These are phyloP conservation scores for Allophyes oxyacanthae DNA, from an alignment of 2,888 invertebrate species.

Conservation along the genomic window DNA sequence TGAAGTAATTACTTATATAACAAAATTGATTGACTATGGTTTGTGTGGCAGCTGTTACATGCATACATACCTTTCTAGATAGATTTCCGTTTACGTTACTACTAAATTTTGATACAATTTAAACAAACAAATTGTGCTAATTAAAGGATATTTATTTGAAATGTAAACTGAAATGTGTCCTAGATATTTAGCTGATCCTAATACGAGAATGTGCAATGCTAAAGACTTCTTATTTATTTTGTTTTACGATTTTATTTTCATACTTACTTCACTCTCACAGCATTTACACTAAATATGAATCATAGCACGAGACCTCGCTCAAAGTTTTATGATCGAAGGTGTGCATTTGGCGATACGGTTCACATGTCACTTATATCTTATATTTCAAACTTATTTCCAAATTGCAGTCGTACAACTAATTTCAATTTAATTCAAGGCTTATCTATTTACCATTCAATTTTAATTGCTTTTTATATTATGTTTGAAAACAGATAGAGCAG, in stretches of 20 bases:
- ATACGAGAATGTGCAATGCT: constrained; percentile 89
- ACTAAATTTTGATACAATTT: constrained; percentile 3
- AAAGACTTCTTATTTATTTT: constrained; percentile 82
- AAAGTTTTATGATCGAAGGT: constrained; percentile 67
- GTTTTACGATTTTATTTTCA: constrained; percentile 83
- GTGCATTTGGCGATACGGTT: constrained; percentile 72
- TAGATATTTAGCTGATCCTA: constrained; percentile 83
- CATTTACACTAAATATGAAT: constrained; percentile 69
- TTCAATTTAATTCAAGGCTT: no score
- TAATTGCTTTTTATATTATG: no score
- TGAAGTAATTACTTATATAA: constrained; percentile 63
- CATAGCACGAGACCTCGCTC: constrained; percentile 78
- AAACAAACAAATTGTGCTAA: constrained; percentile 4
- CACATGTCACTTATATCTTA: constrained; percentile 33
- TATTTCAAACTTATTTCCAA: neutral
- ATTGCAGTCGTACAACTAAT: no score
- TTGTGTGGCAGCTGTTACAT: constrained; percentile 87
- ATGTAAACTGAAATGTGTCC: constrained; percentile 78
- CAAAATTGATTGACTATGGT: constrained; percentile 75
- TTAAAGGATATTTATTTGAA: constrained; percentile 23
- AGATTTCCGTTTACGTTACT: constrained; percentile 78
- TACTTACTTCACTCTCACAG: constrained; percentile 83
- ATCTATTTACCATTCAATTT: no score
- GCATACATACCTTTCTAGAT: constrained; percentile 81
- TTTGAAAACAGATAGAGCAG: no score